Evolutionary conservation across 1,140 invertebrate genomes (phyloP), one percentile per base, ranked within the genome.

Genomic region (Penaeus japonicus): DNA sequence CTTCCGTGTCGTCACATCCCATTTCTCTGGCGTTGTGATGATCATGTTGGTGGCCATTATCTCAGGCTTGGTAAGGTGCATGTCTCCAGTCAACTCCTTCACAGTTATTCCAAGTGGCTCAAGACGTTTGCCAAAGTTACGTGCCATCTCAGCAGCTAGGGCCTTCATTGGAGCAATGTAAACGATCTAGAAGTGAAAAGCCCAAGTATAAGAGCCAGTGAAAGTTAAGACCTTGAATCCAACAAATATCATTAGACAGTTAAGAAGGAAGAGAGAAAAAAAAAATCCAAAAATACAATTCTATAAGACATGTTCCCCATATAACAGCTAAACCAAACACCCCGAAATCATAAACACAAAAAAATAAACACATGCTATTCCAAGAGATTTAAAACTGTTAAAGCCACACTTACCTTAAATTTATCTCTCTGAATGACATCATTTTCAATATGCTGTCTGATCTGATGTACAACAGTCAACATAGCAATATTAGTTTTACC

Each of bases 91-190:
- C 55, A 99, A 93, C 93, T 99, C 99, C 87, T 95, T 94, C 0
- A 99, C 98, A 4, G 93, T 92, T 27, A 99, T 95, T 17, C 97
- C 97, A 0, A 99, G 93, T 12, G 94, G 93, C 47, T 94, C 93
- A 2, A 99, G 93, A 82, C 97, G 95, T 91, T 96, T 96, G 7
- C 95, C 95, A 93, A 99, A 99, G 93, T 97, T 99, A 1, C 95
- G 94, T 0, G 98, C 98, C 98, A 99, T 99, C 94, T 99, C 99
- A 53, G 98, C 96, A 1, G 99, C 99, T 27, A 99, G 93, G 1
- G 99, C 99, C 94, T 99, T 99, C 99, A 99, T 99, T 17, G 99
- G 99, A 2, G 98, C 98, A 85, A 99, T 96, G 93, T 99, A 99
- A 27, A 99, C 96, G 91, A 99, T 98, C 95, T 97, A 91, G 83